A percentile compares a stretch with the other conserved stretches of the same genome.
Evolutionary conservation across 2,888 invertebrate species (phyloP).

Genomic region (Dasysyrphus tricinctus): DNA sequence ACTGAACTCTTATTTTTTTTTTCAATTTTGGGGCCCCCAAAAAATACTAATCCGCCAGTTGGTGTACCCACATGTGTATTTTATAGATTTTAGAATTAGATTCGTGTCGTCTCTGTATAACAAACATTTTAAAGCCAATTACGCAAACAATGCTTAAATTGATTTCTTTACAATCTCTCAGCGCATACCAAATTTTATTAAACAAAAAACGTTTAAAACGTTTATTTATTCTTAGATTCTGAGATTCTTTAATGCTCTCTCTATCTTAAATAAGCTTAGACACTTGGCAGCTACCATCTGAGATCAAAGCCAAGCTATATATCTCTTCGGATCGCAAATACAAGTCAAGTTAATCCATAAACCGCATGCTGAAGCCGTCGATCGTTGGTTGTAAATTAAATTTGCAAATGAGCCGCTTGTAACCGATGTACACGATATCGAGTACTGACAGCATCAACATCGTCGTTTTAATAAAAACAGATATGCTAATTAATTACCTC

Average conservation of each 20-base stretch:
- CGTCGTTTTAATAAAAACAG: slow-evolving; percentile 55
- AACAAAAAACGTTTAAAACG: slow-evolving; percentile 17
- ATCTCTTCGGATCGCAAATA: slow-evolving; percentile 12
- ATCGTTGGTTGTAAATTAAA: slow-evolving; percentile 62
- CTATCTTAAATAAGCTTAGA: slow-evolving; percentile 2
- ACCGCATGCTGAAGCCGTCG: background rate
- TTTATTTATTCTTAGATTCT: slow-evolving; percentile 29
- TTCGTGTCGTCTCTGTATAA: slow-evolving; percentile 19
- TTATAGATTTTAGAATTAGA: background rate
- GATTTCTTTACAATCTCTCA: slow-evolving; percentile 41
- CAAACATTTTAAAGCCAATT: slow-evolving; percentile 61
- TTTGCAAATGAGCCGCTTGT: slow-evolving; percentile 71
- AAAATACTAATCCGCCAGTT: background rate
- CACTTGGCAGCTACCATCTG: slow-evolving; percentile 39
- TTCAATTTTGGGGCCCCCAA: background rate
- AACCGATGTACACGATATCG: slow-evolving; percentile 61
- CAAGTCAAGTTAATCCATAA: slow-evolving; percentile 12
- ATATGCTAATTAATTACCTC: slow-evolving; percentile 69
- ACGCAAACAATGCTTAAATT: slow-evolving; percentile 60
- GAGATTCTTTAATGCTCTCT: slow-evolving; percentile 22
- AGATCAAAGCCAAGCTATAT: background rate
- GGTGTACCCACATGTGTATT: background rate
- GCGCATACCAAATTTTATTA: slow-evolving; percentile 36
- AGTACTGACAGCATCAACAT: slow-evolving; percentile 65
- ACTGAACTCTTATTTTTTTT: background rate